Percentiles rank a stretch among this genome's conserved stretches.
Conservation (phyloP, 92 coral and sea anemone species). For the Epizoanthus illoricatus region DNA sequence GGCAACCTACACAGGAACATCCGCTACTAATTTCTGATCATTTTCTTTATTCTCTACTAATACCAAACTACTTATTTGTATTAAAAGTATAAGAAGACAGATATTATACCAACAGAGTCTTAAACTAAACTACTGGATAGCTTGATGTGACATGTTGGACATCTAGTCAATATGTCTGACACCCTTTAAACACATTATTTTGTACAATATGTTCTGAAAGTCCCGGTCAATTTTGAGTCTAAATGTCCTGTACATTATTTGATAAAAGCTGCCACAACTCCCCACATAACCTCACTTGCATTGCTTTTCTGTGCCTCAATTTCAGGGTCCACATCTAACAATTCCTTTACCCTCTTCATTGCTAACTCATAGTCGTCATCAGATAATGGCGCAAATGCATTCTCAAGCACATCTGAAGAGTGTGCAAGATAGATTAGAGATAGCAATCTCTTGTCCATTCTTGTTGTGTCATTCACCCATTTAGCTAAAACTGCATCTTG, state of each 20-base stretch:
- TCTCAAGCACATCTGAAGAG: constrained; percentile 97
- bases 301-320: constrained; percentile 81
- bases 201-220: not conserved
- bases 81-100: too few species aligned
- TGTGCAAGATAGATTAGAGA: constrained; percentile 95
- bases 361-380: constrained; percentile 99
- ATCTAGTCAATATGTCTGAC: too few species aligned
- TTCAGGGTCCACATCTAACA: constrained; percentile 95
- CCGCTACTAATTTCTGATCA: too few species aligned
- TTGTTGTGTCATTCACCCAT: constrained; percentile 93
- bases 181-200: too few species aligned
- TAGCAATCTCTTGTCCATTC: constrained; percentile 84
- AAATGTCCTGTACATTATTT: constrained; percentile 47
- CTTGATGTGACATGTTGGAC: too few species aligned
- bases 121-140: too few species aligned
- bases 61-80: too few species aligned
- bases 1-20: too few species aligned
- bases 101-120: too few species aligned
- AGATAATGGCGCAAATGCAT: constrained; percentile 94
- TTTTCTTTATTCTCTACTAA: too few species aligned
- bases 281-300: constrained; percentile 94
- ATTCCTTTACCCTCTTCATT: constrained; percentile 95
- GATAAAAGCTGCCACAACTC: constrained; percentile 95
- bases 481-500: constrained; percentile 91
- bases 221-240: constrained; percentile 1